A percentile compares a stretch with the other conserved stretches of the same genome.
Conservation (phyloP, 2,888 invertebrate genomes). For the Spodoptera littoralis region DNA sequence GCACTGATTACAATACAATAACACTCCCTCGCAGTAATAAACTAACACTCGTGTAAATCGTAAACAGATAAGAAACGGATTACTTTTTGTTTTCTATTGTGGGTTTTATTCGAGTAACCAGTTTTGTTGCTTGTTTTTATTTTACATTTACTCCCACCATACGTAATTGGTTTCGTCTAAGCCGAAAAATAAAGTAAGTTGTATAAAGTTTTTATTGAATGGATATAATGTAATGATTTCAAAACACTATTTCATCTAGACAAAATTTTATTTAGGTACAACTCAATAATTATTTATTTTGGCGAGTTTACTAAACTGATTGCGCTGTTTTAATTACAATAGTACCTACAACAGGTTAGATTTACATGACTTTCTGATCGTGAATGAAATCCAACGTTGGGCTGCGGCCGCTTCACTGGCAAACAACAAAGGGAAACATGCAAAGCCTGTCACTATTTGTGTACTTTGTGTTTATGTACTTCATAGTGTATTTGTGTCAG, state of each 20-base stretch:
- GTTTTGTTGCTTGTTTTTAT: not conserved
- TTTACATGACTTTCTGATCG: constrained; percentile 37
- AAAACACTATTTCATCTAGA: constrained; percentile 9
- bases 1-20: constrained; percentile 45
- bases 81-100: constrained; percentile 13
- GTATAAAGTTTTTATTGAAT: constrained; percentile 1
- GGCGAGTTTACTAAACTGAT: constrained; percentile 36
- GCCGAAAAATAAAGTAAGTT: constrained; percentile 9
- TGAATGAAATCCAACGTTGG: constrained; percentile 25
- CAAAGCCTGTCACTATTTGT: constrained; percentile 33
- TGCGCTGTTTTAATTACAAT: constrained; percentile 30
- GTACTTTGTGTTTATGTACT: constrained; percentile 15
- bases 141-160: too few species aligned
- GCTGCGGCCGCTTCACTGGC: constrained; percentile 28
- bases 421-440: constrained; percentile 48
- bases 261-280: not conserved
- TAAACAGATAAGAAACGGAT: constrained; percentile 14
- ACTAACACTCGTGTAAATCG: constrained; percentile 16
- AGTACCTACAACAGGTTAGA: constrained; percentile 22
- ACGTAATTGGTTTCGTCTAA: too few species aligned
- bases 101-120: constrained; percentile 11
- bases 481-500: constrained; percentile 3
- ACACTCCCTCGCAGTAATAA: constrained; percentile 24
- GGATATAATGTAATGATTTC: not conserved
- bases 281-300: constrained; percentile 13